Evolutionary conservation across 2,888 invertebrate species (phyloP), one percentile per base, ranked within the genome.

Genomic region (Epsilonema sp.): DNA sequence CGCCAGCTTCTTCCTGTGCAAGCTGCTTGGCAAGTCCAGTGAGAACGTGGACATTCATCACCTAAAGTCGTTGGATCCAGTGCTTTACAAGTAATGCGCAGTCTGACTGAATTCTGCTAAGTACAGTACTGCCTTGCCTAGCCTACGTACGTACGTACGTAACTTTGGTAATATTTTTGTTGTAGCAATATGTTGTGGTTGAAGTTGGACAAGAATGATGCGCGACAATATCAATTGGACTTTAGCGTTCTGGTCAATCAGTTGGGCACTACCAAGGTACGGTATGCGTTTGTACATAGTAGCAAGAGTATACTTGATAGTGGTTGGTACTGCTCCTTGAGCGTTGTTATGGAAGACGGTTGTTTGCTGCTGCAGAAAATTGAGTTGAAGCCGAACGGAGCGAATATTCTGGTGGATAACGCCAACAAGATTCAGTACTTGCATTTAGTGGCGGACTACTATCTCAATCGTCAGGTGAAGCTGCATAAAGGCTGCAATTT

Each of bases 351-450:
- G 4, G 42, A n/a, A n/a, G n/a, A n/a, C n/a, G n/a, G n/a, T n/a
- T n/a, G n/a, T 19, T 8, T n/a, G n/a, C 13, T 13, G 25, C 36
- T 57, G 21, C 47, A 56, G 53, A 52, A 22, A 53, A 79, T 85
- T 49, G 92, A 94, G 61, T 69, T 97, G 49, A 90, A 89, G 66
- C 79, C 83, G 0, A 79, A 81, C 49, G 97, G 94, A 1, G 73
- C 79, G 42, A 81, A 84, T 61, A 86, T 87, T 62, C 76, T 81
- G 11, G 94, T 97, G 0, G 87, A 83, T 11, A 79, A 79, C 53
- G 77, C 79, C 55, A 97, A 97, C 72, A 77, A 86, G 51, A 82
- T 90, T 63, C 90, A 94, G 67, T 97, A 94, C 66, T 83, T 97
- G 56, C 89, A 92, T 67, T 71, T 86, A 54, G 80, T 94, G 71